A percentile compares a stretch with the other conserved stretches of the same genome.
Evolutionary conservation across 2,113 vertebrate genomes (phyloP).

Genomic region (Catharus bicknelli): DNA sequence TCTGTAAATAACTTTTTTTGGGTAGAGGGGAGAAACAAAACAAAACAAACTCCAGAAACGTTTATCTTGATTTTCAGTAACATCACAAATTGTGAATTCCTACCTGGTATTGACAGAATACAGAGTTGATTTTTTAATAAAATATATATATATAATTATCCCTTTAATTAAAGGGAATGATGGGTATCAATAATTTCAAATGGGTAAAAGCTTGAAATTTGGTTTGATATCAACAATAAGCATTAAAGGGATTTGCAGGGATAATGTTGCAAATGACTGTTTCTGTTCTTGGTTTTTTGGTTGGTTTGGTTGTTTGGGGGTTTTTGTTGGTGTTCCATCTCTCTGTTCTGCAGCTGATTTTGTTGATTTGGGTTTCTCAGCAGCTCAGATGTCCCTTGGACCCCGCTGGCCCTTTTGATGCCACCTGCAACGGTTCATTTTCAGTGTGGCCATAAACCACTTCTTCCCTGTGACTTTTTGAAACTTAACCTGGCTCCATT

Average conservation of each 20-base stretch:
- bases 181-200: conserved; percentile 82
- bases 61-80: conserved; percentile 78
- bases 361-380: conserved; percentile 57
- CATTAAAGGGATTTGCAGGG: conserved; percentile 74
- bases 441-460: conserved; percentile 4
- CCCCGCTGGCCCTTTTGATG: neutral
- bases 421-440: neutral
- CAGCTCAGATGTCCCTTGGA: conserved; percentile 64
- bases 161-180: conserved; percentile 93
- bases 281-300: conserved; percentile 56
- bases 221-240: conserved; percentile 71
- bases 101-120: conserved; percentile 91
- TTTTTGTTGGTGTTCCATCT: conserved; percentile 38
- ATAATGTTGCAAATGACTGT: conserved; percentile 62
- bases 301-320: neutral
- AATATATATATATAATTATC: conserved; percentile 85
- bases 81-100: conserved; percentile 95
- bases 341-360: conserved; percentile 51
- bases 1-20: conserved; percentile 97
- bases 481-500: neutral
- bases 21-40: conserved; percentile 76
- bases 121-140: conserved; percentile 92
- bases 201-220: conserved; percentile 75
- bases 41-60: conserved; percentile 70
- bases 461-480: neutral